Base-by-base conservation (phyloP, 2,888 invertebrate genomes). In the Drosophila buzzatii region DNA sequence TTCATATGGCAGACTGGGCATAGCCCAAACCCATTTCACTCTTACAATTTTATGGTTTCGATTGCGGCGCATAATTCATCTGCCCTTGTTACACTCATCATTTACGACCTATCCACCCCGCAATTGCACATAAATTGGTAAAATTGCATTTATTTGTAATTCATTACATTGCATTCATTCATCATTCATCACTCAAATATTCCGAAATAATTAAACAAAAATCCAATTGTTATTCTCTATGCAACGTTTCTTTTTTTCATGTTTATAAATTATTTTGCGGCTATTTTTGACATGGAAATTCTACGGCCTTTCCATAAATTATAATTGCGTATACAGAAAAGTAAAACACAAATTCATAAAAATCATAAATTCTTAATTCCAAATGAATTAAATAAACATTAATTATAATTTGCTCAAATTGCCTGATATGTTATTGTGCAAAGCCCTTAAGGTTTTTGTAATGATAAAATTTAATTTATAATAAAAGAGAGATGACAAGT, bases 1-100 rank as follows among this genome's bases (percentile, higher is more conserved):
- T 85, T 69, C 77, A 85, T 72, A 75, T 82, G 70, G 60, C 69
- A 72, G 70, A 56, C 74, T 73, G 70, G 63, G 70, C 58, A 67
- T 39, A 60, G 45, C 63, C 77, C 53, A 45, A 52, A 51, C 55
- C 33, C 23, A 18, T 44, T 23, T 27, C 37, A 3, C 20, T 65
- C 41, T 64, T 66, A 51, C 60, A 57, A 66, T 84, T 84, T 81
- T 84, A 84, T 89, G 88, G 82, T 5, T 69, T 64, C 62, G 73
- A 81, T 79, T 87, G 85, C 68, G 69, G 60, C 76, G 73, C 73
- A 85, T 85, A 85, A 90, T 88, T 85, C 85, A 90, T 88, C 55
- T 60, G 70, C 76, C 69, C 76, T 89, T 86, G 73, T 81, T 69
- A 71, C 68, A 77, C 70, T 73, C 69, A 64, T 65, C 71, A 66